Evolutionary conservation across 1,140 invertebrate species (phyloP).

Genomic region (Macrocentrus cingulum): DNA sequence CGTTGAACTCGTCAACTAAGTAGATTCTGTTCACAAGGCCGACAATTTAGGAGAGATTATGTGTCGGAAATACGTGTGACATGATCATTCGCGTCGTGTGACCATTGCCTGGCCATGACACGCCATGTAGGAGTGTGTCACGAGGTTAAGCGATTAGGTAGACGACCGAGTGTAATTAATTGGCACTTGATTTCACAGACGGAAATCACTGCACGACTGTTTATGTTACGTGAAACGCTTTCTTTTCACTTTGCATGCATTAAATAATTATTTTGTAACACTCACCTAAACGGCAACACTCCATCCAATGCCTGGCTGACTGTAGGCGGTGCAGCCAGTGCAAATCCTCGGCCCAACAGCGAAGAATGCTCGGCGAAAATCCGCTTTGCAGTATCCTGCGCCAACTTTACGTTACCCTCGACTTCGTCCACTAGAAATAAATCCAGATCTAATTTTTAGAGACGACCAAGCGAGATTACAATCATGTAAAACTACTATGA

Average conservation of each 20-base stretch:
- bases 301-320: conserved; percentile 90
- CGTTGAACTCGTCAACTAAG: not conserved
- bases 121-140: conserved; percentile 10
- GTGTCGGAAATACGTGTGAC: conserved; percentile 15
- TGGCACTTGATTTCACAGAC: no score
- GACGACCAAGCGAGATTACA: no score
- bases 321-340: conserved; percentile 81
- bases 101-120: conserved; percentile 9
- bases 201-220: no score
- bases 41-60: not conserved
- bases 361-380: conserved; percentile 73
- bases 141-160: conserved; percentile 21
- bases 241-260: not conserved
- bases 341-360: conserved; percentile 86
- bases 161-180: conserved; percentile 16
- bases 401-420: conserved; percentile 70
- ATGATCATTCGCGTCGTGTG: not conserved
- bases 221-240: not conserved
- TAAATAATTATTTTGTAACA: conserved; percentile 29
- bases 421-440: conserved; percentile 67
- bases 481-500: no score
- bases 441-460: no score
- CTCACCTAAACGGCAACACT: conserved; percentile 82
- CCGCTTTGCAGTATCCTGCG: conserved; percentile 72
- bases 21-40: not conserved